phyloP scores from a whole-genome alignment of 1,140 invertebrate species.

The Temnothorax nylanderi region DNA sequence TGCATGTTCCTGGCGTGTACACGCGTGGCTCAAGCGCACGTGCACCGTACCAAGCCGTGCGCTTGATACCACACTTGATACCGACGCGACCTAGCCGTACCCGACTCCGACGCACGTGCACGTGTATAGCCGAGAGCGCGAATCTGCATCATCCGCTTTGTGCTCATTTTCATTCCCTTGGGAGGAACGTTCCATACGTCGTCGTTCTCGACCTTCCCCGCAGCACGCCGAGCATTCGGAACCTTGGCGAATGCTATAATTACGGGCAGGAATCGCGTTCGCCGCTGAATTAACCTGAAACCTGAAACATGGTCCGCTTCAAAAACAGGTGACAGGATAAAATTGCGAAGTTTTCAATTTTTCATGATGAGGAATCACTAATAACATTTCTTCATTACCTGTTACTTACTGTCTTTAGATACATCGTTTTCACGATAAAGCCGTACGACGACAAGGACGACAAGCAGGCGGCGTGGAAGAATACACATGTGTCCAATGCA shows the following conservation, averaged over 20 bases:
- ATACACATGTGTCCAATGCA: constrained; percentile 86
- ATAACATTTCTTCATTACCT: neutral
- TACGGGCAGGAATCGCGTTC: neutral
- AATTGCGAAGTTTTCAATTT: no score
- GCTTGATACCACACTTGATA: constrained; percentile 41
- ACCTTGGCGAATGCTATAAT: no score
- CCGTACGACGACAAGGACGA: constrained; percentile 81
- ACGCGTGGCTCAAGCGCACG: neutral
- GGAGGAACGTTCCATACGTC: no score
- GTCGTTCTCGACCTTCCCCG: neutral
- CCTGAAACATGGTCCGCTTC: constrained; percentile 88
- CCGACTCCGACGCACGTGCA: neutral
- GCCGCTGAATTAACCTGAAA: constrained; percentile 47
- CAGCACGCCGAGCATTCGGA: neutral
- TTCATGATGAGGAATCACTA: no score
- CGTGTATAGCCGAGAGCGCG: neutral
- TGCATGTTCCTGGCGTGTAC: neutral
- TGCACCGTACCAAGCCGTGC: constrained; percentile 28
- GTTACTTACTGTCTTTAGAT: constrained; percentile 83
- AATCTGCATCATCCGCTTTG: neutral
- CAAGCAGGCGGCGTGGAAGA: constrained; percentile 87
- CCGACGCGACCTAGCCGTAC: neutral
- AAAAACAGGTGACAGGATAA: constrained; percentile 86
- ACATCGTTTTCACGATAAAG: constrained; percentile 88
- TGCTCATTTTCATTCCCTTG: no score